Conservation (phyloP, 2,888 invertebrate species). For the Clivina fossor region DNA sequence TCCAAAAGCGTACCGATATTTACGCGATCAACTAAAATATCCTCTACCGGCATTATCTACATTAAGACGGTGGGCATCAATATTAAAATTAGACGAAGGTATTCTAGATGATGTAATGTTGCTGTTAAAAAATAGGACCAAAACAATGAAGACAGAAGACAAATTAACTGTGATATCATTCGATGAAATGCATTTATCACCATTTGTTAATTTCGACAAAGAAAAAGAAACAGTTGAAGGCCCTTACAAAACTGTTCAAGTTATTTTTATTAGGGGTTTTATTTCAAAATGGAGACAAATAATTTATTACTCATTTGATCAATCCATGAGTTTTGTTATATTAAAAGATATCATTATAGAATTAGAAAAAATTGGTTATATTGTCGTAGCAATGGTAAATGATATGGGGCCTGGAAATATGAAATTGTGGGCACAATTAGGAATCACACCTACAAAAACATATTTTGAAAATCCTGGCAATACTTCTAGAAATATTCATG, state of each 20-base stretch:
- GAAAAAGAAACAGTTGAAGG: slow-evolving; percentile 22
- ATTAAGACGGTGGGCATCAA: slow-evolving; percentile 13
- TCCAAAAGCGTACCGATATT: slow-evolving; percentile 9
- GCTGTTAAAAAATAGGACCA: slow-evolving; percentile 4
- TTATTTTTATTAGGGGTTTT: slow-evolving; percentile 13
- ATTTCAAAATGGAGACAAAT: slow-evolving; percentile 19
- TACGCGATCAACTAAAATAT: slow-evolving; percentile 3
- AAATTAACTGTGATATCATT: slow-evolving; percentile 1
- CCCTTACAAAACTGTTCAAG: slow-evolving; percentile 14
- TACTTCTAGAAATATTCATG: slow-evolving; percentile 34
- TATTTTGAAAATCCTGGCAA: slow-evolving; percentile 34
- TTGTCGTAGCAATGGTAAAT: slow-evolving; percentile 2
- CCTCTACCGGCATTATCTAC: slow-evolving; percentile 6
- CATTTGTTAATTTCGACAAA: neutral
- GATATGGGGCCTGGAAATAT: neutral
- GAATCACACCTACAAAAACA: slow-evolving; percentile 22
- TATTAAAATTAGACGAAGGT: slow-evolving; percentile 1
- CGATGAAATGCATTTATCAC: slow-evolving; percentile 12
- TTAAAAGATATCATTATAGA: slow-evolving; percentile 4
- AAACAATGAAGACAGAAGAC: neutral
- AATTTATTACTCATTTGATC: slow-evolving; percentile 4
- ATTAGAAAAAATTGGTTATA: slow-evolving; percentile 3
- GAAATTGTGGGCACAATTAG: slow-evolving; percentile 15
- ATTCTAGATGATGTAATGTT: slow-evolving; percentile 2
- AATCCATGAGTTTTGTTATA: neutral